A percentile compares a stretch with the other conserved stretches of the same genome.
phyloP scores from a whole-genome alignment of 2,113 vertebrate genomes.

The Apteryx mantelli region DNA sequence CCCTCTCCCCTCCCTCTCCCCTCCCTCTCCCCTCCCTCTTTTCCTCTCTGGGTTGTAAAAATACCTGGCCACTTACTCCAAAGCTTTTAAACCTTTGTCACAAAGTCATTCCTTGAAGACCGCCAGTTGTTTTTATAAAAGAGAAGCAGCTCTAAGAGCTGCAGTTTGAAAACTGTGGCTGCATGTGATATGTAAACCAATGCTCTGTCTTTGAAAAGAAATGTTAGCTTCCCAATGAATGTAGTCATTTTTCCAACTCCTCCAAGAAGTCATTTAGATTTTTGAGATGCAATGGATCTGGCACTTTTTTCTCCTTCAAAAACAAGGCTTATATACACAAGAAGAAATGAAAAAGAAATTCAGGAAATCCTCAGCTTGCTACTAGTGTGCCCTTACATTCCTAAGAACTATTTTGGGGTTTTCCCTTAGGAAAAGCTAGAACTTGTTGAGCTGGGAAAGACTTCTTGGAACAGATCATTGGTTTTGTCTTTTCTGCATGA shows the following conservation, averaged over 20 bases:
- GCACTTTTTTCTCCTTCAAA: background rate
- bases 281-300: background rate
- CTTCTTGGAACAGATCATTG: constrained; percentile 54
- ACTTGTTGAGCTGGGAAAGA: constrained; percentile 67
- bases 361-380: constrained; percentile 61
- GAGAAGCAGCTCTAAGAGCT: background rate
- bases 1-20: too few species aligned
- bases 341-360: constrained; percentile 27
- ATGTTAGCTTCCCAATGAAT: background rate
- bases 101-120: background rate
- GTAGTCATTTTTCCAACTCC: background rate
- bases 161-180: background rate
- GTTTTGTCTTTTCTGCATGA: constrained; percentile 63
- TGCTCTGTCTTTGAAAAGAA: background rate
- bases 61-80: background rate
- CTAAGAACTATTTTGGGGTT: constrained; percentile 47
- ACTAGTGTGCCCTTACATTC: constrained; percentile 53
- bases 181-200: background rate
- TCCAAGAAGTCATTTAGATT: background rate
- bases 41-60: background rate
- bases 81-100: background rate
- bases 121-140: background rate
- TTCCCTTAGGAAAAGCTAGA: constrained; percentile 62
- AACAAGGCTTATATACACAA: background rate
- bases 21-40: background rate